Conservation (phyloP, 1,140 invertebrate genomes). For the Nixonia krombeini region DNA sequence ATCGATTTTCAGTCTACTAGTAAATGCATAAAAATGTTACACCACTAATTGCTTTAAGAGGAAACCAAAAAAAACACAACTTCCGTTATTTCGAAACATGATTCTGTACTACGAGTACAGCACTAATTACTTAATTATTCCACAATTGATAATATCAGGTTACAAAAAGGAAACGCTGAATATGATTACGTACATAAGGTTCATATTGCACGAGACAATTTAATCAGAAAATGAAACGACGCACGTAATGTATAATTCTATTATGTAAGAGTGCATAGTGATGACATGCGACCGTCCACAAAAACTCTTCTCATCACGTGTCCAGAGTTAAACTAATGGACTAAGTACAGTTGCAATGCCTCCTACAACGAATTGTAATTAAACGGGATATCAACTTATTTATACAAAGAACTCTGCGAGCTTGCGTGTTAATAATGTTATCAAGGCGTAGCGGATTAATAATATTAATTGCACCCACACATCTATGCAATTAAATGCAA, state of each 20-base stretch:
- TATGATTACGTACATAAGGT: too few relatives aligned
- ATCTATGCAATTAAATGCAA: constrained; percentile 22
- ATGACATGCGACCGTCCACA: constrained; percentile 12
- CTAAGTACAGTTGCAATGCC: constrained; percentile 8
- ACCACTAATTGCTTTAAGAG: too few relatives aligned
- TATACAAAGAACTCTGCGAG: constrained; percentile 29
- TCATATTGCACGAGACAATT: constrained; percentile 12
- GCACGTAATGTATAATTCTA: constrained; percentile 16
- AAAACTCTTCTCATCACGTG: not conserved
- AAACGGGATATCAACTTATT: constrained; percentile 29
- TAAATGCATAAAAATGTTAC: too few relatives aligned
- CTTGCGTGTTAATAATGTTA: constrained; percentile 32
- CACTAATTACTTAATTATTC: too few relatives aligned
- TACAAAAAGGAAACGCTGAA: too few relatives aligned
- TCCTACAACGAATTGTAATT: constrained; percentile 22
- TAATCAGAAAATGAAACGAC: constrained; percentile 20
- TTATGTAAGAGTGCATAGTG: constrained; percentile 6
- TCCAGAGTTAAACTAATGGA: constrained; percentile 33
- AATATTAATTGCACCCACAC: constrained; percentile 22
- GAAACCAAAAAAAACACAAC: too few relatives aligned
- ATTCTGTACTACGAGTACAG: too few relatives aligned
- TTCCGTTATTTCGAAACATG: too few relatives aligned
- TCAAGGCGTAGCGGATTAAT: constrained; percentile 27
- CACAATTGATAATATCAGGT: too few relatives aligned
- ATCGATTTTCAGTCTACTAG: too few relatives aligned